These are phyloP conservation scores for Amiota mariae DNA, from an alignment of 2,888 invertebrate species.

Conservation along the genomic window DNA sequence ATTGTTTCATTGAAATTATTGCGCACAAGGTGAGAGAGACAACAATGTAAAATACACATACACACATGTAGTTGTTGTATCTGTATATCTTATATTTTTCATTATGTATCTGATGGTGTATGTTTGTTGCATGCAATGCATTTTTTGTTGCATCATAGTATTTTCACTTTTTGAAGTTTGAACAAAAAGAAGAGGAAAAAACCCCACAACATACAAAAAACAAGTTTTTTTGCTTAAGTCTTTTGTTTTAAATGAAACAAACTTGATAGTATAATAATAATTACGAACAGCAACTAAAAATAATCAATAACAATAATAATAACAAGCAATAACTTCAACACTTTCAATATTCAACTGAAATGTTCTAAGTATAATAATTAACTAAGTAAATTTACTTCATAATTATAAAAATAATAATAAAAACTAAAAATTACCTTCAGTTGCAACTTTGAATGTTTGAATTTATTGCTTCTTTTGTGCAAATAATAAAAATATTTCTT, in stretches of 20 bases:
- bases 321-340: neutral
- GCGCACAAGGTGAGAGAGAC: conserved; percentile 54
- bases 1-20: conserved; percentile 51
- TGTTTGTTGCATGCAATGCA: neutral
- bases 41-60: conserved; percentile 12
- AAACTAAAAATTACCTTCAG: neutral
- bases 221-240: conserved; percentile 24
- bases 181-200: neutral
- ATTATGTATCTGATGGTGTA: neutral
- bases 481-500: conserved; percentile 4
- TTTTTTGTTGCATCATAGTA: conserved; percentile 25
- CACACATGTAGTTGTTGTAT: too few relatives aligned
- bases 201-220: neutral
- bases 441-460: neutral
- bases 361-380: conserved; percentile 15
- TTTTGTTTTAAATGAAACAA: conserved; percentile 18
- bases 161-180: conserved; percentile 20
- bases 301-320: neutral
- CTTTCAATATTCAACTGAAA: neutral
- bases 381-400: neutral
- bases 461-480: neutral
- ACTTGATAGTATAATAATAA: neutral
- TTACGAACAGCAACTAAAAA: neutral
- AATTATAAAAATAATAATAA: neutral
- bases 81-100: too few relatives aligned